A percentile compares a stretch with the other conserved stretches of the same genome.
Conservation (phyloP, 2,113 vertebrate genomes). For the Coreoperca whiteheadi region DNA sequence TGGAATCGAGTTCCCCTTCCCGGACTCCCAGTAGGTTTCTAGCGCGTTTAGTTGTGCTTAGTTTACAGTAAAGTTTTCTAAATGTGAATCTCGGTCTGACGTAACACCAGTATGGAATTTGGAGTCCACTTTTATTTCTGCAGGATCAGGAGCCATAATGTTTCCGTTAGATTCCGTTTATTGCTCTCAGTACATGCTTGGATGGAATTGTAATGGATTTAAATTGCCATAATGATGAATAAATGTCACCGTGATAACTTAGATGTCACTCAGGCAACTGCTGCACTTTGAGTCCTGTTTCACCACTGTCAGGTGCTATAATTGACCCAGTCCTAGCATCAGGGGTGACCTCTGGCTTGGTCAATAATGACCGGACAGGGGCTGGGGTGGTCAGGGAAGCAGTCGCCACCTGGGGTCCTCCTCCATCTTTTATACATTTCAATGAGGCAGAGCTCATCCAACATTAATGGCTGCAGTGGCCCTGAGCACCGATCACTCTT, state of each 20-base stretch:
- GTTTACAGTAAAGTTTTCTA: background rate
- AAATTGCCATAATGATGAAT: conserved; percentile 38
- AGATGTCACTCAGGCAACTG: conserved; percentile 14
- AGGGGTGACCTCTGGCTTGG: conserved; percentile 41
- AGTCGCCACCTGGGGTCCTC: conserved; percentile 76
- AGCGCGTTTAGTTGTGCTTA: background rate
- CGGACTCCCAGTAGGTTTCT: background rate
- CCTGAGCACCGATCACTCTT: conserved; percentile 40
- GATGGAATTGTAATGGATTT: conserved; percentile 30
- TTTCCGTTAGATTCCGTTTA: background rate
- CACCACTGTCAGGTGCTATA: conserved; percentile 44
- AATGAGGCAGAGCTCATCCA: conserved; percentile 72
- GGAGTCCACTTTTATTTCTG: background rate
- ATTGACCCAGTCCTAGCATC: conserved; percentile 25
- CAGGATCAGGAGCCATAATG: background rate
- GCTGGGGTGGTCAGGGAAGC: conserved; percentile 19
- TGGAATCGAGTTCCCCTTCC: conserved; percentile 18
- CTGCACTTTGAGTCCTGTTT: conserved; percentile 28
- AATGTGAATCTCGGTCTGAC: background rate
- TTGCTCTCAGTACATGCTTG: background rate
- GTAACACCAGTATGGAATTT: background rate
- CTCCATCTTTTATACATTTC: conserved; percentile 70
- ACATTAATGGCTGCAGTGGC: conserved; percentile 79
- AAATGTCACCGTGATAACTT: conserved; percentile 40
- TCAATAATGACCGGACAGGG: conserved; percentile 74